Evolutionary conservation across 2,888 invertebrate genomes (phyloP), one percentile per base, ranked within the genome.

Genomic region (Rotaria magnacalcarata): DNA sequence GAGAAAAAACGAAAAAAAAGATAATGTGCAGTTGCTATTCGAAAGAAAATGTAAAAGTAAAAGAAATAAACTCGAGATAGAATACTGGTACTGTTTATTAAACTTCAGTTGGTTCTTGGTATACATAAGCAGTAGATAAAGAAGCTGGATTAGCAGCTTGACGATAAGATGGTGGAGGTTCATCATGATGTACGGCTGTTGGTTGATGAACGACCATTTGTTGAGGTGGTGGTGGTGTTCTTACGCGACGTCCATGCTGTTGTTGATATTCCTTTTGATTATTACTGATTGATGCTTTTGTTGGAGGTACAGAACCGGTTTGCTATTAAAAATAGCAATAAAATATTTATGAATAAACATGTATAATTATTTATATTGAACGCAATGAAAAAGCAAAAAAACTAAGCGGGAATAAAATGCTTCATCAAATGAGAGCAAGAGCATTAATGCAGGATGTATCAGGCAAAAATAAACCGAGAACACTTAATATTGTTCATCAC

Each of bases 31-130:
- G 19, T 67, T 34, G 16, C 34, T 67, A 67, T 34, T 67, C 34
- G 67, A 67, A 60, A 24, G 16, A 16, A 60, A 11, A 34, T 34
- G 34, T 34, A 27, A 14, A 60, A 60, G 11, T 27, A 16, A 67
- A 16, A 67, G 67, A 67, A 5, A 67, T 67, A 67, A 67, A 67
- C 67, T 67, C 67, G 67, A 27, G 34, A 14, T 5, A 67, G 19
- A 67, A 67, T 67, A 67, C 67, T 67, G 67, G 19, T 14, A 34
- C 5, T 19, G 7, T 24, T 80, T 3, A 47, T 80, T 80, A 80
- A 80, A 80, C 80, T 80, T 80, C 80, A 10, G 80, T 80, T 24
- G 80, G 80, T 47, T 80, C 80, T 47, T 80, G 80, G n/a, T 80
- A 47, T 3, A 14, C n/a, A 47, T 24, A 80, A 19, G 34, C 6